Conservation (phyloP, 2,113 vertebrate species). For the Phylloscopus whistleri region DNA sequence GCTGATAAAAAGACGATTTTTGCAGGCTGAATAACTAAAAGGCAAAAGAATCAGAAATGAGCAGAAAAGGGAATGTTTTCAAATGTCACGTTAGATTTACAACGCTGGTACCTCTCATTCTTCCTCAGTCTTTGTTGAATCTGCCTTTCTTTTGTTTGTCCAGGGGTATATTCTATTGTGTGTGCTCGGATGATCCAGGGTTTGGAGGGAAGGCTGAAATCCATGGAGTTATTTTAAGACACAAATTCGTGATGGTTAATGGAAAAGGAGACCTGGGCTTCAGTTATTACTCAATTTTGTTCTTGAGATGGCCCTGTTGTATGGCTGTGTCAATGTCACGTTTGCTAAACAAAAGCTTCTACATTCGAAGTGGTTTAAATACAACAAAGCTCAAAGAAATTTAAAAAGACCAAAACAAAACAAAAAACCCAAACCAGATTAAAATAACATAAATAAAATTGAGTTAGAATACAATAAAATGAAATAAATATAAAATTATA, state of each 20-base stretch:
- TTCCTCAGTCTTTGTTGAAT: neutral
- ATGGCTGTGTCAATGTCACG: neutral
- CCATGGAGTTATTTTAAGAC: neutral
- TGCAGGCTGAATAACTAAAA: constrained; percentile 1
- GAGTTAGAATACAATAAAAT: neutral
- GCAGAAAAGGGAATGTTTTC: neutral
- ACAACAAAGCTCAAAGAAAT: neutral
- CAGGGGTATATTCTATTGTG: neutral
- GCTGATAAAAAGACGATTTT: neutral
- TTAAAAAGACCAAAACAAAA: accelerated
- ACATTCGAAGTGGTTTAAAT: neutral
- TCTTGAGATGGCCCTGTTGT: neutral
- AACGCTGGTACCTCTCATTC: neutral
- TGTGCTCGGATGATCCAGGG: neutral
- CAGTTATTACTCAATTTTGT: neutral
- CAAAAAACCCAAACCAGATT: neutral
- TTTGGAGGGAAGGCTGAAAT: neutral
- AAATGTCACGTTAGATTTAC: constrained; percentile 15
- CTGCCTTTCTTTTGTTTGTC: neutral
- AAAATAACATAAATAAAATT: neutral
- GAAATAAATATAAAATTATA: neutral
- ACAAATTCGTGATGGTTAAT: neutral
- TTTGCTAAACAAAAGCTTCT: neutral
- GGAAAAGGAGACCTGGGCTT: neutral
- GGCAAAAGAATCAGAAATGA: neutral